These are phyloP conservation scores for Austrofundulus limnaeus DNA, from an alignment of 2,113 vertebrate genomes.

Conservation along the genomic window DNA sequence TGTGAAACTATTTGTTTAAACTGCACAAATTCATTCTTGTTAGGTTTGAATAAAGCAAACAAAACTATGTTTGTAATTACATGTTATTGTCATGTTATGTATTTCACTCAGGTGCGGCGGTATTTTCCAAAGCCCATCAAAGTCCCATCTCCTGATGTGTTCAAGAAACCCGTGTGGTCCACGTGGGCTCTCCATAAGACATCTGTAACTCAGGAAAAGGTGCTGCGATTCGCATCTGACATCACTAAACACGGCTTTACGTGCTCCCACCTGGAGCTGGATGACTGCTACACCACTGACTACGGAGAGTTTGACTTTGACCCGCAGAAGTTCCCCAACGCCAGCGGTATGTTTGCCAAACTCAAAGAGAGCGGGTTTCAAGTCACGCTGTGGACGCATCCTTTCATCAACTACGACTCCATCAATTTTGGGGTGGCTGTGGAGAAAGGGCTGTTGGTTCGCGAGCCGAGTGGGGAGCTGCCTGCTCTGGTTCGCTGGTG, in stretches of 20 bases:
- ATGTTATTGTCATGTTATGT: background rate
- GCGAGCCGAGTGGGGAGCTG: constrained; percentile 78
- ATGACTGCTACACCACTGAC: constrained; percentile 85
- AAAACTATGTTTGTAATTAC: background rate
- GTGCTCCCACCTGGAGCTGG: constrained; percentile 89
- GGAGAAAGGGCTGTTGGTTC: constrained; percentile 84
- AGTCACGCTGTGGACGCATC: constrained; percentile 88
- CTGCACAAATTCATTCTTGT: no score
- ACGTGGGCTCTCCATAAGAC: constrained; percentile 86
- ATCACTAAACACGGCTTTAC: constrained; percentile 84
- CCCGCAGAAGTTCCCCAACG: constrained; percentile 86
- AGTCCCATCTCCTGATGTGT: constrained; percentile 83
- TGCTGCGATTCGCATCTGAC: constrained; percentile 79
- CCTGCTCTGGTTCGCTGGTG: constrained; percentile 90
- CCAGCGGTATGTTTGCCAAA: constrained; percentile 83
- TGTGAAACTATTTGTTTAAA: background rate
- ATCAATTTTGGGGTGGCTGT: constrained; percentile 84
- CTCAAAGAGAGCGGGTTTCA: constrained; percentile 80
- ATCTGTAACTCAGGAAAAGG: constrained; percentile 82
- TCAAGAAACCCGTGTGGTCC: constrained; percentile 88
- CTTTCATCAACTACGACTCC: constrained; percentile 88
- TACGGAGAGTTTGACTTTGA: constrained; percentile 93
- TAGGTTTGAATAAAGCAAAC: background rate
- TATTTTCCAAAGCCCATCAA: constrained; percentile 90
- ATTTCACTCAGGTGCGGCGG: constrained; percentile 75